phyloP scores from a whole-genome alignment of 2,888 invertebrate species.

The Hirtodrosophila duncani region DNA sequence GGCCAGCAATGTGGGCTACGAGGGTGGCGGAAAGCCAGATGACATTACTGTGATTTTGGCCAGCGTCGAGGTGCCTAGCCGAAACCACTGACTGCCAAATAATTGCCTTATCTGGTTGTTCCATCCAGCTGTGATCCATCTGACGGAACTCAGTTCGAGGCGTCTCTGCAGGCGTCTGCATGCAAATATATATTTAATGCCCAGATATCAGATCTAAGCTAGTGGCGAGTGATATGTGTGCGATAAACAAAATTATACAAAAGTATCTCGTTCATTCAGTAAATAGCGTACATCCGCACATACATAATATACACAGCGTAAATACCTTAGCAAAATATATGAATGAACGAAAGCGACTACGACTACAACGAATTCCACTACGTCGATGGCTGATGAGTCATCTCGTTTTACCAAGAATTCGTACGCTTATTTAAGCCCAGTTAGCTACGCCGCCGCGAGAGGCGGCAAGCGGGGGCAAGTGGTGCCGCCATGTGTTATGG shows the following conservation, averaged over 20 bases:
- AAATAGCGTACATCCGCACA: conserved; percentile 17
- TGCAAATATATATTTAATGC: conserved; percentile 18
- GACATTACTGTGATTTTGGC: conserved; percentile 58
- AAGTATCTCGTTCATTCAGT: conserved; percentile 53
- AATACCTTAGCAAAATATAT: conserved; percentile 35
- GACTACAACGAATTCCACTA: conserved; percentile 33
- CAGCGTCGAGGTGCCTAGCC: conserved; percentile 30
- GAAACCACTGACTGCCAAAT: no score
- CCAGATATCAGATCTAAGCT: no score
- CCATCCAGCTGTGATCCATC: no score
- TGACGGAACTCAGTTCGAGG: background rate
- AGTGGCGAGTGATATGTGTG: no score
- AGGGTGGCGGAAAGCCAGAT: conserved; percentile 49
- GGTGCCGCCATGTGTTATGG: conserved; percentile 20
- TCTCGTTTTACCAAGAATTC: conserved; percentile 63
- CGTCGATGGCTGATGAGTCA: conserved; percentile 53
- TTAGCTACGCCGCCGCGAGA: conserved; percentile 20
- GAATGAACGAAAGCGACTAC: conserved; percentile 55
- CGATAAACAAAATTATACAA: no score
- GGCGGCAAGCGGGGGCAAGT: conserved; percentile 1
- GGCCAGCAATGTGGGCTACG: conserved; percentile 16
- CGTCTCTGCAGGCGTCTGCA: background rate
- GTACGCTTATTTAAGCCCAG: conserved; percentile 50
- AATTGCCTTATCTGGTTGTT: no score
- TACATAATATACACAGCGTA: no score